A percentile compares a stretch with the other conserved stretches of the same genome.
phyloP scores from a whole-genome alignment of 2,888 invertebrate genomes.

The Synanthedon tipuliformis region DNA sequence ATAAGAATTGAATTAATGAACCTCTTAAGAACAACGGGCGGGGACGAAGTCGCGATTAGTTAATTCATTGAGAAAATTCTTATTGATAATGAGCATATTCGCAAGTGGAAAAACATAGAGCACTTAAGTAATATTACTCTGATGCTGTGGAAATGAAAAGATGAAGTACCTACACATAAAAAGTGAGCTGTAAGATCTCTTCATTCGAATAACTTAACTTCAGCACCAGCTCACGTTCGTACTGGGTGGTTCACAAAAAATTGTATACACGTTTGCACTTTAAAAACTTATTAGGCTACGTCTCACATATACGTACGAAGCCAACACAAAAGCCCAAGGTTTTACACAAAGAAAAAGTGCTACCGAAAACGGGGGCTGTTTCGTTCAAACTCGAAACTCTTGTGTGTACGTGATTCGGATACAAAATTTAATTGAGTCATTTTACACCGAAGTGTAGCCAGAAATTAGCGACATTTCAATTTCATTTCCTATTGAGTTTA shows the following conservation, averaged over 20 bases:
- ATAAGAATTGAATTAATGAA: too few relatives aligned
- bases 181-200: too few relatives aligned
- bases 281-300: conserved; percentile 4
- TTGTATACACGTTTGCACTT: neutral
- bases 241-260: conserved; percentile 18
- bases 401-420: conserved; percentile 27
- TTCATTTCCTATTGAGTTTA: too few relatives aligned
- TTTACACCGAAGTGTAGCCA: conserved; percentile 13
- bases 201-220: too few relatives aligned
- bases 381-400: conserved; percentile 37
- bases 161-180: too few relatives aligned
- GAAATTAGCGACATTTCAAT: neutral
- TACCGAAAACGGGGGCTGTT: conserved; percentile 25
- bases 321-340: conserved; percentile 6
- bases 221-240: conserved; percentile 4
- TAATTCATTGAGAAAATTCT: too few relatives aligned
- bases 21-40: too few relatives aligned
- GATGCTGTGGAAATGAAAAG: too few relatives aligned
- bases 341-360: conserved; percentile 21
- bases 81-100: too few relatives aligned
- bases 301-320: conserved; percentile 7
- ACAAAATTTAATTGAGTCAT: conserved; percentile 15
- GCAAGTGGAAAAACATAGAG: too few relatives aligned
- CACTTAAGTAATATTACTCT: too few relatives aligned
- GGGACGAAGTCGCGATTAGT: too few relatives aligned